Evolutionary conservation across 2,888 invertebrate species (phyloP), one percentile per base, ranked within the genome.

Genomic region (Chloroclysta siterata): DNA sequence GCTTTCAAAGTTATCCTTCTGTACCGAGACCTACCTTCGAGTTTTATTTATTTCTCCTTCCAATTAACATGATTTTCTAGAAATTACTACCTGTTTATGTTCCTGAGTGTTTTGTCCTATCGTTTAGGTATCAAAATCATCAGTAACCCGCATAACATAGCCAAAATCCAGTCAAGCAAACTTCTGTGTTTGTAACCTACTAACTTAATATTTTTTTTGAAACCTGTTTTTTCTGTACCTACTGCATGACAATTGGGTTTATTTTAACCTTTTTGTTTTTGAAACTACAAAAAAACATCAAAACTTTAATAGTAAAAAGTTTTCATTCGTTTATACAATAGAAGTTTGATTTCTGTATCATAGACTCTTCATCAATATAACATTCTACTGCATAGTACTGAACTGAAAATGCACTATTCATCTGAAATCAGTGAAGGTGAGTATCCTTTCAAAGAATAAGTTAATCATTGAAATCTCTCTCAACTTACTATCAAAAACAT

Each of bases 1-100:
- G 46, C 44, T 66, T 65, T 41, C 14, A 64, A 69, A 69, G 44
- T 65, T 65, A 52, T 57, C 29, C 39, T 17, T 17, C n/a, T 51
- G 41, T 17, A 11, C 14, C 50, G 5, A 50, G 33, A 50, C 42
- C 70, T 70, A 70, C 71, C 71, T 65, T 60, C 63, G 52, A 42
- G 36, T 58, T 57, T 58, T 52, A 53, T 47, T 46, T 28, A 44
- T 42, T 47, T 44, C 42, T 42, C 14, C 3, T 47, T 36, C 14
- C 53, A 4, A 36, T 53, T 29, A 0, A 29, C 4, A 29, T 13
- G n/a, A 5, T 29, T 47, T 29, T 41, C 48, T 36, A 36, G 33
- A 14, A 28, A 51, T 52, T 28, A 47, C 28, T 41, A 28, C n/a
- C 11, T 28, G 22, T 7, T 29, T n/a, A 17, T 29, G 17, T 46